A percentile compares a stretch with the other conserved stretches of the same genome.
Conservation (phyloP, 2,888 invertebrate species). For the Ischnura elegans region DNA sequence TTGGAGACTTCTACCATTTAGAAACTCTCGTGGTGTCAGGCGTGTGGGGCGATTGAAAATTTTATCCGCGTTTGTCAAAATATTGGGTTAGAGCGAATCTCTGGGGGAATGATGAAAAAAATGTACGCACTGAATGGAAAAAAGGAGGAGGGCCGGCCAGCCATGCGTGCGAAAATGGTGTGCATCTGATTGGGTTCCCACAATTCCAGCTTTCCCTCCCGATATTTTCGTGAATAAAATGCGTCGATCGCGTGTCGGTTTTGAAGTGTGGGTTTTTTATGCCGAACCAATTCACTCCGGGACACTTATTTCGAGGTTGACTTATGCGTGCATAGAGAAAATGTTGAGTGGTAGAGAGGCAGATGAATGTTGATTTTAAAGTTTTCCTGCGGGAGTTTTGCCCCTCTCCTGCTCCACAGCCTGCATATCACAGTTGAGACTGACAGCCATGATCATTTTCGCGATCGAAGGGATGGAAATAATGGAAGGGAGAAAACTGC, state of each 20-base stretch:
- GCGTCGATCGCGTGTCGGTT: neutral
- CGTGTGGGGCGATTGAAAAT: neutral
- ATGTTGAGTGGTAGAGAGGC: neutral
- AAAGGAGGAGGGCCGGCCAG: neutral
- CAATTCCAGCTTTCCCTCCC: neutral
- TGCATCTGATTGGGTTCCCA: neutral
- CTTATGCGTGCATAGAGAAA: neutral
- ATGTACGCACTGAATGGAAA: neutral
- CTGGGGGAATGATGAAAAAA: neutral
- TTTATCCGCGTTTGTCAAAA: slow-evolving; percentile 26
- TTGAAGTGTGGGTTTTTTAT: neutral
- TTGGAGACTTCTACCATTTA: neutral
- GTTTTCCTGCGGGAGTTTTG: no score
- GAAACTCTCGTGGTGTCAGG: neutral
- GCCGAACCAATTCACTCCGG: neutral
- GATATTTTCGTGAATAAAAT: neutral
- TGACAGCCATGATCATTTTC: no score
- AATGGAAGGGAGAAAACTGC: no score
- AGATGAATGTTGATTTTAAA: neutral
- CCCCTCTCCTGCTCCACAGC: no score
- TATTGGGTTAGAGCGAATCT: neutral
- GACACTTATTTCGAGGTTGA: neutral
- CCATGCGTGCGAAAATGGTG: neutral
- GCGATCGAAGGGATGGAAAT: no score
- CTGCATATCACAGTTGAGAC: no score